phyloP scores from a whole-genome alignment of 2,113 vertebrate genomes.

The Phocoena phocoena region DNA sequence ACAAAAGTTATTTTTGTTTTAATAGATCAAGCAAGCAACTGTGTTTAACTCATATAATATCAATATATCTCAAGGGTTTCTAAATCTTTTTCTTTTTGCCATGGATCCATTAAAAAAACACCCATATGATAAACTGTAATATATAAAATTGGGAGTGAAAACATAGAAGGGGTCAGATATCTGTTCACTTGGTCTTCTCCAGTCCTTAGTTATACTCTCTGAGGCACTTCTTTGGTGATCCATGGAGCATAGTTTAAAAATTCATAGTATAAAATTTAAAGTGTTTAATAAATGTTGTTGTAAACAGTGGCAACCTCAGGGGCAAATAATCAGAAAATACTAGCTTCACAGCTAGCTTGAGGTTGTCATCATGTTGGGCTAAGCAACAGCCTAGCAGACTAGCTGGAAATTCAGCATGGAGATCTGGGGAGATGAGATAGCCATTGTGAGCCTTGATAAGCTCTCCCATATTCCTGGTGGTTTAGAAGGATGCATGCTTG shows the following conservation, averaged over 20 bases:
- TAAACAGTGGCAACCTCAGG: neutral
- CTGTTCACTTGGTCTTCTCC: neutral
- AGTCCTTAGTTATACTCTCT: neutral
- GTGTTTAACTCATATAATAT: neutral
- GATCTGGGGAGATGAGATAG: neutral
- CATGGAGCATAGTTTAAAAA: conserved; percentile 26
- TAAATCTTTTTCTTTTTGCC: neutral
- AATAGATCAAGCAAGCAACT: neutral
- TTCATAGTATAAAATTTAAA: conserved; percentile 5
- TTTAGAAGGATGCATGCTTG: neutral
- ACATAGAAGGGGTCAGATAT: neutral
- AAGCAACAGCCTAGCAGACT: neutral
- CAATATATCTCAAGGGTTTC: neutral
- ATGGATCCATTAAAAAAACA: neutral
- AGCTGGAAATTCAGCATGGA: neutral
- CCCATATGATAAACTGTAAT: neutral
- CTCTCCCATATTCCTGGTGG: neutral
- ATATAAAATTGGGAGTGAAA: neutral
- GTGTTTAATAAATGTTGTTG: neutral
- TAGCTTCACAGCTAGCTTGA: neutral
- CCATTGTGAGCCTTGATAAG: neutral
- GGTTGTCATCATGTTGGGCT: neutral
- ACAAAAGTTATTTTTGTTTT: neutral
- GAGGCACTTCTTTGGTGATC: neutral
- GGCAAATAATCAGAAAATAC: neutral